These are phyloP conservation scores for Neolamprologus modestus DNA, from an alignment of 2,113 vertebrate species.

Conservation along the genomic window DNA sequence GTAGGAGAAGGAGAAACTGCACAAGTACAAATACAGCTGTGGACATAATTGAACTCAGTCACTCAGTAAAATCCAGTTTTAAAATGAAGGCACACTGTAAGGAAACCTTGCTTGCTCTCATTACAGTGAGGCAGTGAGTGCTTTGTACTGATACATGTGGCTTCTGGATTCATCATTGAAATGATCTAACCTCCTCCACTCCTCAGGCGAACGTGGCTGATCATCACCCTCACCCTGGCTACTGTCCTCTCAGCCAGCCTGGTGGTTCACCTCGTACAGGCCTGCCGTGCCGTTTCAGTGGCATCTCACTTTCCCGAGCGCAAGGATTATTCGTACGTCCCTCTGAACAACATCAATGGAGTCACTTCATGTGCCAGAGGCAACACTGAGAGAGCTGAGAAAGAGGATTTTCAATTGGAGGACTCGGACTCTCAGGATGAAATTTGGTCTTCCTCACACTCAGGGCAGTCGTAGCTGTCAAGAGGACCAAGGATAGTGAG, in stretches of 20 bases:
- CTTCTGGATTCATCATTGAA: neutral
- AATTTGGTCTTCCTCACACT: neutral
- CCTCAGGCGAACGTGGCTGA: slow-evolving; percentile 64
- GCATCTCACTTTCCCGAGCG: neutral
- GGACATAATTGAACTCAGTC: neutral
- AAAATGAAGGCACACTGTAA: neutral
- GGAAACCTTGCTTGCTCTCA: neutral
- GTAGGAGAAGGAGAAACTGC: neutral
- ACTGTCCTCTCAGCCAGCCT: slow-evolving; percentile 55
- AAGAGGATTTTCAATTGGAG: neutral
- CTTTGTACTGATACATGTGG: neutral
- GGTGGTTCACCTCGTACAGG: slow-evolving; percentile 35
- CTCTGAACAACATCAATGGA: slow-evolving; percentile 41
- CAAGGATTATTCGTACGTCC: slow-evolving; percentile 61
- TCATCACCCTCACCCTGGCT: slow-evolving; percentile 33
- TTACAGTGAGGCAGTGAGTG: neutral
- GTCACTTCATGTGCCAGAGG: neutral
- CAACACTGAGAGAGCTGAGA: neutral
- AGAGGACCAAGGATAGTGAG: neutral
- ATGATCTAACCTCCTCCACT: neutral
- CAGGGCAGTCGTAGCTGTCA: neutral
- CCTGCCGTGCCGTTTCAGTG: neutral
- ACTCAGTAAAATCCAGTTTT: neutral
- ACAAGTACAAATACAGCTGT: neutral
- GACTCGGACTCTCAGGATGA: slow-evolving; percentile 54